These are phyloP conservation scores for Ataeniobius toweri DNA, from an alignment of 2,797 vertebrate species.

Conservation along the genomic window DNA sequence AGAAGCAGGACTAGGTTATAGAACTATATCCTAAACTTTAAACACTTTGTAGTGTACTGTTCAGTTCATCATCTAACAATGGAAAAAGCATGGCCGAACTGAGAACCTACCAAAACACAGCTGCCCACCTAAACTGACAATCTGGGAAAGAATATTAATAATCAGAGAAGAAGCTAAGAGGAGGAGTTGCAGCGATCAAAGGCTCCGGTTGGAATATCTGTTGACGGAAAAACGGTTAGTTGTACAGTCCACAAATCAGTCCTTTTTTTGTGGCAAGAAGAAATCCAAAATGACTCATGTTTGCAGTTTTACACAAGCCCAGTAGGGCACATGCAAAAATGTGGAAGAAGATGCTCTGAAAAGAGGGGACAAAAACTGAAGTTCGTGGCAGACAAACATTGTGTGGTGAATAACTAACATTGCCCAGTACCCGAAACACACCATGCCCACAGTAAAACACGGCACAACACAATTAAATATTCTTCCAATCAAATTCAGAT, in stretches of 20 bases:
- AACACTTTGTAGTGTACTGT: no score
- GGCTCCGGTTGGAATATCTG: not conserved
- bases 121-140: no score
- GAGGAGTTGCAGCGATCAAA: not conserved
- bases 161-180: no score
- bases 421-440: not conserved
- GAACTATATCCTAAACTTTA: no score
- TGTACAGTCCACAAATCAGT: not conserved
- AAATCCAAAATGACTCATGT: not conserved
- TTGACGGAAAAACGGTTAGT: not conserved
- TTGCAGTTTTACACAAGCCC: not conserved
- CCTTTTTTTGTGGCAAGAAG: not conserved
- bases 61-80: no score
- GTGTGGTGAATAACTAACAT: not conserved
- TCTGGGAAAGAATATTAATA: no score
- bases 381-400: not conserved
- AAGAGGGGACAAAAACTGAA: not conserved
- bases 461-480: not conserved
- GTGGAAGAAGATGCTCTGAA: no score
- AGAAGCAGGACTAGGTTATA: no score
- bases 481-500: not conserved
- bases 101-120: no score
- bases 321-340: no score
- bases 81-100: no score
- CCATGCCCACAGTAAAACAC: not conserved